A percentile compares a stretch with the other conserved stretches of the same genome.
Conservation (phyloP, 2,888 invertebrate species). For the Lacanobia oleracea region DNA sequence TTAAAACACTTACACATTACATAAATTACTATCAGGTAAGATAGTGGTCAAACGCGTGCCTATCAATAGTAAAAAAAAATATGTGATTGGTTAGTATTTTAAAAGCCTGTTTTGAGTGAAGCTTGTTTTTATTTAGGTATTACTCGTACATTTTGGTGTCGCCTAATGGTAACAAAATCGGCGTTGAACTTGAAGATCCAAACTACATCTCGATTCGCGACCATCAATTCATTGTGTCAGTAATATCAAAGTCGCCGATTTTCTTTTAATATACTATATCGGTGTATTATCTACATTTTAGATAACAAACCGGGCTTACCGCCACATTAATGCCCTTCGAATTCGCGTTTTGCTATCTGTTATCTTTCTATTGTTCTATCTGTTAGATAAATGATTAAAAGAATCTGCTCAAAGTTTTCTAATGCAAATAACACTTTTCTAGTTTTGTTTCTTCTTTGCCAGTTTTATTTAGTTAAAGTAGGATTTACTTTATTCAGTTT, state of each 20-base stretch:
- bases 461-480: too few relatives aligned
- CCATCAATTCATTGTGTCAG: neutral
- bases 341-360: slow-evolving; percentile 13
- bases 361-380: slow-evolving; percentile 31
- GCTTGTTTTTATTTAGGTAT: neutral
- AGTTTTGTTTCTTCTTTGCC: too few relatives aligned
- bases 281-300: slow-evolving; percentile 11
- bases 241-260: slow-evolving; percentile 6
- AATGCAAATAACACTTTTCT: neutral
- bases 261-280: slow-evolving; percentile 5
- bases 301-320: slow-evolving; percentile 8
- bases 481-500: too few relatives aligned
- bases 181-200: neutral
- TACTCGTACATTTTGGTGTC: neutral
- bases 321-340: slow-evolving; percentile 26
- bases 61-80: too few relatives aligned
- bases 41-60: too few relatives aligned
- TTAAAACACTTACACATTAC: too few relatives aligned
- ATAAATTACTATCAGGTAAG: too few relatives aligned
- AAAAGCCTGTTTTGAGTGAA: neutral
- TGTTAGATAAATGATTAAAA: slow-evolving; percentile 14
- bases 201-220: neutral
- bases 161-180: neutral
- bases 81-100: too few relatives aligned
- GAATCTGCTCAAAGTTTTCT: neutral